Base-by-base conservation (phyloP, 2,888 invertebrate species). In the Eupithecia subfuscata region DNA sequence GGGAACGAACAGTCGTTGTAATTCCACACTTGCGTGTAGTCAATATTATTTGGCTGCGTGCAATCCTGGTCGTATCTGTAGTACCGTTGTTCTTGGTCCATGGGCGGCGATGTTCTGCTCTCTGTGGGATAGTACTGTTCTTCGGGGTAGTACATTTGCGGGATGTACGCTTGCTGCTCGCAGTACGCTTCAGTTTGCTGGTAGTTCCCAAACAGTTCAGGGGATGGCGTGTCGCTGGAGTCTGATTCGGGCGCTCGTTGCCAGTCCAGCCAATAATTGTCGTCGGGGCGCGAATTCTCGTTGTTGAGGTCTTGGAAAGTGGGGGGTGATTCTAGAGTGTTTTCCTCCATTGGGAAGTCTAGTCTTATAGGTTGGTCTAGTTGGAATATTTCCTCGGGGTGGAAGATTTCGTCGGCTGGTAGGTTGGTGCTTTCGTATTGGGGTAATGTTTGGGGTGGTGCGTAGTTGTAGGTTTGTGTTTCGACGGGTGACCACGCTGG, bases 331-430 rank as follows among this genome's bases (percentile, higher is more conserved):
- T 96, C 94, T 16, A 96, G 87, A 0, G 95, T 88, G 75, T 89
- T 92, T 70, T 92, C 92, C 80, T 95, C 95, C 78, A 95, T 90
- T 0, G 95, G 91, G 80, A 96, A 96, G 83, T 97, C 96, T 0
- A 96, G 91, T 82, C 96, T 92, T 60, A 97, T 95, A 0, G 97
- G 97, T 85, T 97, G 97, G 84, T 97, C 97, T 76, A 97, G 89
- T 87, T 97, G 97, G 89, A 97, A 97, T 79, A 97, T 97, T 88
- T 97, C 97, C 85, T 97, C 97, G 0, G 97, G 97, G 85, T 97
- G 97, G 87, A 97, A 97, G 40, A 97, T 93, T 84, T 97, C 97
- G 64, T 96, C 95, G 0, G 96, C 94, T 68, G 96, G 95, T 37
- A 96, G 92, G 0, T 95, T 91, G 0, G 95, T 92, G 73, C 96